These are phyloP conservation scores for Petrocephalus schoutedeni DNA, from an alignment of 2,797 vertebrate genomes.

Conservation along the genomic window DNA sequence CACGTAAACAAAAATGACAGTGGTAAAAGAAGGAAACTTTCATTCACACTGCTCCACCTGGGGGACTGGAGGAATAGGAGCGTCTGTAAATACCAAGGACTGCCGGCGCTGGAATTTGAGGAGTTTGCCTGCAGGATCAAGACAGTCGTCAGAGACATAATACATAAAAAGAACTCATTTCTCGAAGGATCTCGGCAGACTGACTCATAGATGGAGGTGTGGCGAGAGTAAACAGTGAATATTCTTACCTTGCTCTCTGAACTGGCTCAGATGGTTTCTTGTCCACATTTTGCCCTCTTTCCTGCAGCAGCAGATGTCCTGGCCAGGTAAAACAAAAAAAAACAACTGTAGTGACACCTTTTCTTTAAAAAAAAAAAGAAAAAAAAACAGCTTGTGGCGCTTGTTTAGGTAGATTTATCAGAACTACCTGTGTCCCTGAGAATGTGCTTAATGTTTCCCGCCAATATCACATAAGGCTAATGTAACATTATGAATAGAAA, in stretches of 20 bases:
- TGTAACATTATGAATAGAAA: background rate
- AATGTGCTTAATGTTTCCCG: background rate
- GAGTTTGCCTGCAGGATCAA: background rate
- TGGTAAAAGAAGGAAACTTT: slow-evolving; percentile 10
- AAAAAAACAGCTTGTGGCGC: background rate
- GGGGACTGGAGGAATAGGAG: background rate
- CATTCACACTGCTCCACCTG: background rate
- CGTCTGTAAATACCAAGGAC: background rate
- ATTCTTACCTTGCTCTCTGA: background rate
- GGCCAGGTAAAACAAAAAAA: background rate
- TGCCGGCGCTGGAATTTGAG: background rate
- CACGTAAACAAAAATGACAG: background rate
- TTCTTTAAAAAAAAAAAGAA: background rate
- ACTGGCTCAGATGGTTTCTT: background rate
- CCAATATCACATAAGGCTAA: background rate
- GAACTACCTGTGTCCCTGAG: background rate
- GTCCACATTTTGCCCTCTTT: background rate
- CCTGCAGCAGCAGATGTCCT: slow-evolving; percentile 8
- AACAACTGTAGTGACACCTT: background rate
- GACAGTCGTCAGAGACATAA: background rate
- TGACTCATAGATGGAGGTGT: slow-evolving; percentile 3
- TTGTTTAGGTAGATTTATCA: background rate
- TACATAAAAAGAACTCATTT: background rate
- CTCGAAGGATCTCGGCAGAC: background rate
- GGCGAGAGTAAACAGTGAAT: background rate